phyloP scores from a whole-genome alignment of 2,797 vertebrate species.

The Vespertilio murinus region DNA sequence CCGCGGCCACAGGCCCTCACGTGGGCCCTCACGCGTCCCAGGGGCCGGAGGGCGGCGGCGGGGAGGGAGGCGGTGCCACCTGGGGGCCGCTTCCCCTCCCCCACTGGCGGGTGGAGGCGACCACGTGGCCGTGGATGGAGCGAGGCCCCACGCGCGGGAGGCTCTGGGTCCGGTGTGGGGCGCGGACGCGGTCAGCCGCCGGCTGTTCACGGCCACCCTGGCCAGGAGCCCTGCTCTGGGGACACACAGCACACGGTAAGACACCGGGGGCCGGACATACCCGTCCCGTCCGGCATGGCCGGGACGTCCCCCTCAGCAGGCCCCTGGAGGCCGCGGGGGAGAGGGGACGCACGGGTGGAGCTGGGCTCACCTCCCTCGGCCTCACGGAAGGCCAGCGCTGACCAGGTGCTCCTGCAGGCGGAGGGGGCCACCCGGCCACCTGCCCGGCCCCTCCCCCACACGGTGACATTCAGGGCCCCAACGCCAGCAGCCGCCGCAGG shows the following conservation, averaged over 20 bases:
- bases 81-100: not conserved
- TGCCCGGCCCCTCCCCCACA: not conserved
- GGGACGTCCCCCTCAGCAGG: no score
- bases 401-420: no score
- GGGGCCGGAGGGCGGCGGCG: fast-evolving
- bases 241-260: fast-evolving
- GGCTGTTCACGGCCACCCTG: fast-evolving
- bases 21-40: fast-evolving
- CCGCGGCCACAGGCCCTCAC: not conserved
- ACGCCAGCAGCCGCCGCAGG: not conserved
- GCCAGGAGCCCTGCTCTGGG: not conserved
- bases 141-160: fast-evolving
- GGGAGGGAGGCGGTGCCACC: not conserved
- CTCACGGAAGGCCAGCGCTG: not conserved
- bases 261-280: fast-evolving
- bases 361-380: not conserved
- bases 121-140: fast-evolving
- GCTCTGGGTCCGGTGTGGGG: not conserved
- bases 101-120: not conserved
- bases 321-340: fast-evolving
- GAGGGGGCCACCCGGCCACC: not conserved
- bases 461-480: fast-evolving
- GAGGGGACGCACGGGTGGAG: no score
- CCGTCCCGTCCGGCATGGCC: fast-evolving
- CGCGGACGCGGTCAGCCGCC: fast-evolving